These are phyloP conservation scores for Caloenas nicobarica DNA, from an alignment of 2,113 vertebrate genomes.

Conservation along the genomic window DNA sequence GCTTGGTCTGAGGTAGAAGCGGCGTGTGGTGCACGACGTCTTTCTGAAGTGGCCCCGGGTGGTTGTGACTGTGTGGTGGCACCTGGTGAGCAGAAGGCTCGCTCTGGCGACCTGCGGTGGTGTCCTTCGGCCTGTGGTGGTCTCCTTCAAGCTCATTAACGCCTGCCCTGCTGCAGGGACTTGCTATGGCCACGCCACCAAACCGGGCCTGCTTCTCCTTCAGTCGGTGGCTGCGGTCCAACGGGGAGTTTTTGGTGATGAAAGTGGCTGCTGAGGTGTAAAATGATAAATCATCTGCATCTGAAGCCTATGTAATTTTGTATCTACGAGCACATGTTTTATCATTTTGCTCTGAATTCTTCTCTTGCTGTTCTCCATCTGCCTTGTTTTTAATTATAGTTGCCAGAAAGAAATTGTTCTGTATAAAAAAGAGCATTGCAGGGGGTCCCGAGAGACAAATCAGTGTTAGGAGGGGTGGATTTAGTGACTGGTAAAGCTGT, in stretches of 20 bases:
- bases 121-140: not conserved
- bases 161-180: not conserved
- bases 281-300: not conserved
- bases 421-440: not conserved
- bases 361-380: not conserved
- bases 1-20: not conserved
- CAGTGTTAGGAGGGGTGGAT: not conserved
- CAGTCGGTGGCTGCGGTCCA: fast-evolving
- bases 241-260: not conserved
- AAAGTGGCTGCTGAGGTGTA: not conserved
- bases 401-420: not conserved
- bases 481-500: not conserved
- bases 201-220: fast-evolving
- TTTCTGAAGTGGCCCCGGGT: not conserved
- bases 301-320: not conserved
- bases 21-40: fast-evolving
- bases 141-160: not conserved
- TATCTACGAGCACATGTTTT: not conserved
- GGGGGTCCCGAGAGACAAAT: not conserved
- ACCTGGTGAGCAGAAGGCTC: not conserved
- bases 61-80: not conserved
- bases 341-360: not conserved
- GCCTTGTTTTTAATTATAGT: not conserved
- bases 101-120: not conserved
- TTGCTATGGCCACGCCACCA: not conserved